Base-by-base conservation (phyloP, 1,140 invertebrate genomes). In the Drosophila grimshawi region DNA sequence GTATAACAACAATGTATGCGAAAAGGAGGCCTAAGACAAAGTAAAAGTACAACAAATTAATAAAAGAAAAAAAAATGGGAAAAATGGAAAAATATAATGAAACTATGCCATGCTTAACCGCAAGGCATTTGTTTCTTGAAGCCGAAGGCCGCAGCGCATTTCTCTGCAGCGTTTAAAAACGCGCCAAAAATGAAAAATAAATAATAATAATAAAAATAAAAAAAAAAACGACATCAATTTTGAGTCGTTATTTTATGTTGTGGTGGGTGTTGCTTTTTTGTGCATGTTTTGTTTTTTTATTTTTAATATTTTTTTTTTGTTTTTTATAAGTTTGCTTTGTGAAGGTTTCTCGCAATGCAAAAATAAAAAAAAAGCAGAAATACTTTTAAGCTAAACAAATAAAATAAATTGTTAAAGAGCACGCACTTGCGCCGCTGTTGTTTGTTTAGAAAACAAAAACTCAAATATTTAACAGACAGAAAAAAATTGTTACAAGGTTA, bases 401-500 rank as follows among this genome's bases (percentile, higher is more conserved):
- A 51, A 72, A 61, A 66, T 66, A 72, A 76, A 76, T 66, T 76
- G 69, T 67, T 76, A 72, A 73, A 73, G 62, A 55, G 69, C 73
- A 76, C 73, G 73, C 73, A 76, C 73, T 76, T 76, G 66, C 45
- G 46, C 43, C n/a, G 61, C 10, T n/a, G 33, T 33, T 76, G 60
- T 71, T 76, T 76, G 68, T 77, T 66, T 73, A 73, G 74, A 77
- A 73, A 77, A 72, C 60, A 43, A 57, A 63, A 65, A 35, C 46
- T 56, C 4, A 6, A 33, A 10, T 35, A 52, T 35, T 45, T 60
- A 39, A 60, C 29, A 45, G 33, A 49, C 7, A 37, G 19, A 39
- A 33, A 30, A 64, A 63, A 75, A 75, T 59, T 76, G 73, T 71
- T 71, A 76, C 73, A 76, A 77, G 74, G 69, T 77, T 73, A 66